Conservation (phyloP, 2,113 vertebrate species). For the Orycteropus afer region DNA sequence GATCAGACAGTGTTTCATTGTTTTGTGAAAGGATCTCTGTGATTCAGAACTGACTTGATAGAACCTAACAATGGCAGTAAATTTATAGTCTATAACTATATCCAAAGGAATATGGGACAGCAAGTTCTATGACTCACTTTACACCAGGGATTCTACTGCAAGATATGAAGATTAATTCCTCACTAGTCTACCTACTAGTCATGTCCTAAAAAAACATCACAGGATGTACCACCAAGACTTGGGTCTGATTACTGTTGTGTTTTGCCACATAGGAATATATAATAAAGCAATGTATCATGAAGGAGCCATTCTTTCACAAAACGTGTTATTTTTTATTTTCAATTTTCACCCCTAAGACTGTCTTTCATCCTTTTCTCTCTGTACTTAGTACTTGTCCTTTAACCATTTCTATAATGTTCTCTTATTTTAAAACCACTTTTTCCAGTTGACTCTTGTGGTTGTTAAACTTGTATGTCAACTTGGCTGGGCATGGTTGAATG, state of each 20-base stretch:
- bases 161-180: background rate
- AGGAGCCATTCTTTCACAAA: background rate
- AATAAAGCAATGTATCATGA: background rate
- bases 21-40: too few relatives aligned
- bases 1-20: too few relatives aligned
- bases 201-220: background rate
- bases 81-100: background rate
- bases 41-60: too few relatives aligned
- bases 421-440: background rate
- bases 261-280: background rate
- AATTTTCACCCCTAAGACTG: background rate
- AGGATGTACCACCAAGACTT: background rate
- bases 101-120: background rate
- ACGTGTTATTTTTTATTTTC: background rate
- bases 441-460: too few relatives aligned
- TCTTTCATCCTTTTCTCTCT: background rate
- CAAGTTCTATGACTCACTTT: background rate
- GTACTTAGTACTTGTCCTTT: background rate
- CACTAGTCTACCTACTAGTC: background rate
- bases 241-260: background rate
- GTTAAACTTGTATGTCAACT: too few relatives aligned
- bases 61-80: too few relatives aligned
- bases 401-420: background rate
- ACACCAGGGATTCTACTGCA: background rate
- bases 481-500: too few relatives aligned